phyloP scores from a whole-genome alignment of 2,113 vertebrate genomes.

The Labrus mixtus region DNA sequence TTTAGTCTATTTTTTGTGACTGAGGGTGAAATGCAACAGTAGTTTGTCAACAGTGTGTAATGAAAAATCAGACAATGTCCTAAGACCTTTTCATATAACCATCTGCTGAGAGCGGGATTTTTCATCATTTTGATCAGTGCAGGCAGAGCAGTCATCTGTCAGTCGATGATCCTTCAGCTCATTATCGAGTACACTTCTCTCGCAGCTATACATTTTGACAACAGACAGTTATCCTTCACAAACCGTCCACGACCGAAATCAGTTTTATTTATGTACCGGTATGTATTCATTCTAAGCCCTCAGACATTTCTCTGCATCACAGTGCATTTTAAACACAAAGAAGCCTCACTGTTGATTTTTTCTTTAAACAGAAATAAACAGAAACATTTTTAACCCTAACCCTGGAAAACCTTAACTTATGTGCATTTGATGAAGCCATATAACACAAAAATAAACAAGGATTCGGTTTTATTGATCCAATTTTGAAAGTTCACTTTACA shows the following conservation, averaged over 20 bases:
- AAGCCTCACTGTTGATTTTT: too few species aligned
- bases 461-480: not conserved
- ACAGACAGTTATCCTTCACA: not conserved
- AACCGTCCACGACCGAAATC: not conserved
- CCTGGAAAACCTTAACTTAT: not conserved
- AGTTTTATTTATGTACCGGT: constrained; percentile 15
- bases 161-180: not conserved
- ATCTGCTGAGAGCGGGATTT: too few species aligned
- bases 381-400: not conserved
- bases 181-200: not conserved
- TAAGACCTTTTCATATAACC: too few species aligned
- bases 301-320: constrained; percentile 7
- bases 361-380: too few species aligned
- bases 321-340: not conserved
- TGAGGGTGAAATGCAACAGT: not conserved
- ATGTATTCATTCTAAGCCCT: constrained; percentile 27
- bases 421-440: not conserved
- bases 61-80: not conserved
- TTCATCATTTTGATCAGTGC: too few species aligned
- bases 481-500: too few species aligned
- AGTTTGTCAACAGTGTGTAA: not conserved
- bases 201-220: not conserved
- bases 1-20: not conserved
- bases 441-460: not conserved
- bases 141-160: not conserved